Evolutionary conservation across 2,888 invertebrate species (phyloP).

Genomic region (Gryllus longicercus): DNA sequence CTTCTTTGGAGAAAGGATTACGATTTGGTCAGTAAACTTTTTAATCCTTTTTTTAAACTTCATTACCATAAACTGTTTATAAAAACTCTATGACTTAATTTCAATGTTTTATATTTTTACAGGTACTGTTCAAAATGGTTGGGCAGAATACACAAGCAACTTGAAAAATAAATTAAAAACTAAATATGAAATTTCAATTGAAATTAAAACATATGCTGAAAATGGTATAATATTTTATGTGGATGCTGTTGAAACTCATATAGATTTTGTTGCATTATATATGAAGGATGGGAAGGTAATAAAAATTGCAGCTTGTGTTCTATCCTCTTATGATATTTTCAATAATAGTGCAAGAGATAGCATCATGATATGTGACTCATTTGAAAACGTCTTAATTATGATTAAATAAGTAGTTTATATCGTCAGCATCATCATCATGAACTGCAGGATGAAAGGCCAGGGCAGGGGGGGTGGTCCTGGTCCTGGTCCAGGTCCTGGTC

Average conservation of each 20-base stretch:
- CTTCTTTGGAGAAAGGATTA: background rate
- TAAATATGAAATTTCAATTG: constrained; percentile 70
- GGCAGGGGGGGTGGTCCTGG: too few relatives aligned
- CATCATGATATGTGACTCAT: too few relatives aligned
- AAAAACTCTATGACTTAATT: background rate
- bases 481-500: too few relatives aligned
- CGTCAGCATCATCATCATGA: too few relatives aligned
- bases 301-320: background rate
- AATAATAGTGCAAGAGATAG: too few relatives aligned
- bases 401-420: too few relatives aligned
- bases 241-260: constrained; percentile 59
- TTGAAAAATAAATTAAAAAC: constrained; percentile 59
- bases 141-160: constrained; percentile 56
- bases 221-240: constrained; percentile 82
- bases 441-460: too few relatives aligned
- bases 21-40: background rate
- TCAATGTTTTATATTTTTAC: background rate
- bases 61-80: constrained; percentile 21
- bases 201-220: constrained; percentile 70
- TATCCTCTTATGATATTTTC: too few relatives aligned
- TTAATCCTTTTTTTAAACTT: constrained; percentile 30
- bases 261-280: constrained; percentile 71
- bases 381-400: too few relatives aligned
- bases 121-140: constrained; percentile 12
- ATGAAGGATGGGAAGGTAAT: constrained; percentile 69